Base-by-base conservation (phyloP, 2,113 vertebrate genomes). In the Peromyscus maniculatus region DNA sequence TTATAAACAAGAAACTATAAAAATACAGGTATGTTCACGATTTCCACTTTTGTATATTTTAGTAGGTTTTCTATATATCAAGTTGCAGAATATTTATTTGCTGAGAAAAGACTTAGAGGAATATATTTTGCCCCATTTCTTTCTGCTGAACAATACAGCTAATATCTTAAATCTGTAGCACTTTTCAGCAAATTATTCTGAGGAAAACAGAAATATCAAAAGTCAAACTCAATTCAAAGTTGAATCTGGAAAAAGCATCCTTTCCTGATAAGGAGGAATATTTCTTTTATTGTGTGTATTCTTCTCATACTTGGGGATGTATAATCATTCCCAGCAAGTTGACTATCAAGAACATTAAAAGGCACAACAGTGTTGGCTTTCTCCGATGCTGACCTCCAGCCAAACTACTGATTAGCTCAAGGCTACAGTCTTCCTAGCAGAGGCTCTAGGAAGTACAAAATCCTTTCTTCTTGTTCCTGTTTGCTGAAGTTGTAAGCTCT, bases 171-270 rank as follows among this genome's bases (percentile, higher is more conserved):
- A 66, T 64, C 36, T 69, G 31, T 3, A 94, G 24, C 64, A 86
- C 43, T 94, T 97, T 43, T 43, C 33, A 67, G 62, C 79, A 91
- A 96, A 77, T 33, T 55, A 15, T 33, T 89, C 2, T 26, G 19
- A 87, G 17, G 26, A 93, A 88, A 91, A 89, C 4, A 79, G n/a
- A 96, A 95, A 79, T 46, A 96, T 87, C 17, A 52, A 82, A 90
- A 84, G 17, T 88, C 49, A 79, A 93, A 79, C 5, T 87, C 31
- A 92, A 79, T 84, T 94, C 91, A 79, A 87, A 96, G 66, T n/a
- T 94, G 43, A 69, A 87, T 83, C 67, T 96, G 17, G 22, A 33
- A 36, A 92, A 94, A 92, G 21, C 74, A 17, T 92, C 52, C 59
- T 90, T 77, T 66, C 17, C 7, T 90, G 83, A 93, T 82, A 66